These are phyloP conservation scores for Pseudorhiza aurosa DNA, from an alignment of 30 jellyfish, hydroid and myxozoan genomes.

Conservation along the genomic window DNA sequence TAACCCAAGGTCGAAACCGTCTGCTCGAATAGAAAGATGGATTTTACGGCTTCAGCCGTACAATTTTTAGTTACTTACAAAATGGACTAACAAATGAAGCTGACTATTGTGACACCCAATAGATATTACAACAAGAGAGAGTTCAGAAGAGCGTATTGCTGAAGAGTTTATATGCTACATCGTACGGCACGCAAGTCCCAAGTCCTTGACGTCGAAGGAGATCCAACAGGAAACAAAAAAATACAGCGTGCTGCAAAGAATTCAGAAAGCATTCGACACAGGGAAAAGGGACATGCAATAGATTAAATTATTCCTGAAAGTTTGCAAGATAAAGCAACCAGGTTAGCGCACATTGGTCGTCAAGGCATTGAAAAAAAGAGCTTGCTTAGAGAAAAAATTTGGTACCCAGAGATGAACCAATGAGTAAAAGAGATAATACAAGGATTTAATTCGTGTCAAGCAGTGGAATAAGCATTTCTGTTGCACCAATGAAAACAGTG, in stretches of 20 bases:
- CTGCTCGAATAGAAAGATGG: constrained; percentile 29
- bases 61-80: background rate
- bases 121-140: background rate
- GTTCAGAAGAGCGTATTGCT: background rate
- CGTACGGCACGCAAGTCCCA: constrained; percentile 22
- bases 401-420: constrained; percentile 52
- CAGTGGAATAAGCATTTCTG: background rate
- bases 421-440: constrained; percentile 5
- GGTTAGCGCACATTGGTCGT: constrained; percentile 69
- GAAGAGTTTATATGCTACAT: constrained; percentile 39
- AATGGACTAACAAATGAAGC: background rate
- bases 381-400: constrained; percentile 54
- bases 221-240: constrained; percentile 22
- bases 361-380: constrained; percentile 64
- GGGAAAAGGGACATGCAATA: background rate
- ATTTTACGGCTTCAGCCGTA: constrained; percentile 2
- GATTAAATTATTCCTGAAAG: background rate
- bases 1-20: constrained; percentile 1
- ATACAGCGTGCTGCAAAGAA: background rate
- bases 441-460: constrained; percentile 70
- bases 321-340: constrained; percentile 14
- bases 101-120: too few relatives aligned
- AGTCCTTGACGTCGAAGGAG: constrained; percentile 24
- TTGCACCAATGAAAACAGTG: constrained; percentile 46
- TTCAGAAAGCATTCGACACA: background rate